Conservation (phyloP, 1,140 invertebrate species). For the Colletes latitarsis region DNA sequence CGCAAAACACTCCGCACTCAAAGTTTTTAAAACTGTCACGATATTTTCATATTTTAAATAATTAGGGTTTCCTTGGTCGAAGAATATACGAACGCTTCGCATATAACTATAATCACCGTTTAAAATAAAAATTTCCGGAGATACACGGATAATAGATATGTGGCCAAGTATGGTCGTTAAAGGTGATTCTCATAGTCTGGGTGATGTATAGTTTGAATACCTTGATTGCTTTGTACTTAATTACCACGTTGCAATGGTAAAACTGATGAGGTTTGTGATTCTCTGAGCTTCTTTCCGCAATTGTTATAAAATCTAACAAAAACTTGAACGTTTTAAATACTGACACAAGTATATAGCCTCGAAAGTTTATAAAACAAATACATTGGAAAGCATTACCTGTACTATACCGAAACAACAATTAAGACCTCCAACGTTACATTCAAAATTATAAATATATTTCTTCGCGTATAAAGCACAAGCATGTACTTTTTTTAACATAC, state of each 20-base stretch:
- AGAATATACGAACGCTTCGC: slow-evolving; percentile 13
- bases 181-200: not conserved
- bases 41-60: not conserved
- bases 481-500: not conserved
- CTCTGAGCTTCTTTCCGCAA: not conserved
- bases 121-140: slow-evolving; percentile 46
- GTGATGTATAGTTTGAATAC: slow-evolving; percentile 4
- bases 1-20: slow-evolving; percentile 1
- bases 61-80: slow-evolving; percentile 9
- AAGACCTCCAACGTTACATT: not conserved
- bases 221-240: slow-evolving; percentile 57
- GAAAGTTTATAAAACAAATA: not conserved
- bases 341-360: not conserved
- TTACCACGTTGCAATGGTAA: slow-evolving; percentile 16
- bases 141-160: slow-evolving; percentile 48
- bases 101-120: not conserved
- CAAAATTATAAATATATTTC: not conserved
- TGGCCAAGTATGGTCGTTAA: slow-evolving; percentile 37
- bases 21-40: not conserved
- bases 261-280: slow-evolving; percentile 19
- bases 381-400: not conserved
- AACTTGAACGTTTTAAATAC: slow-evolving; percentile 3
- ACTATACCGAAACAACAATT: not conserved
- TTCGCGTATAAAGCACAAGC: not conserved
- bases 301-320: not conserved